Evolutionary conservation across 1,140 invertebrate species (phyloP).

Genomic region (Drosophila orosa): DNA sequence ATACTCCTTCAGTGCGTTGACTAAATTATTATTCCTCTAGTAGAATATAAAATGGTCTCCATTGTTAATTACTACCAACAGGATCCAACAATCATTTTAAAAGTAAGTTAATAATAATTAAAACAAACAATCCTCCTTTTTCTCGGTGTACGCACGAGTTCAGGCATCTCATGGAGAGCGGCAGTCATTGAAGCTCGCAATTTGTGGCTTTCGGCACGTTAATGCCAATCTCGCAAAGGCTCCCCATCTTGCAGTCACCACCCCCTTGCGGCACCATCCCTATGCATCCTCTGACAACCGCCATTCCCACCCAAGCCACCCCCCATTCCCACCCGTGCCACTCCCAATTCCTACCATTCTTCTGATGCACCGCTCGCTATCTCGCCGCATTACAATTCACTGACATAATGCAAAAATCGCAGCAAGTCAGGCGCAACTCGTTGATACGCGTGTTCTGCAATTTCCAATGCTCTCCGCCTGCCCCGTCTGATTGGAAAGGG

Average conservation of each 20-base stretch:
- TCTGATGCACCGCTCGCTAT: slow-evolving; percentile 21
- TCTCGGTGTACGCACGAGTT: not conserved
- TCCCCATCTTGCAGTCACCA: slow-evolving; percentile 4
- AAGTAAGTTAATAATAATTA: not conserved
- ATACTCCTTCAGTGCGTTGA: too few species aligned
- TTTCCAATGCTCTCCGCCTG: slow-evolving; percentile 10
- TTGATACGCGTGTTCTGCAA: slow-evolving; percentile 67
- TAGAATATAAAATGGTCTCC: too few species aligned
- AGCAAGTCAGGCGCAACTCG: slow-evolving; percentile 73
- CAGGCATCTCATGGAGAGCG: slow-evolving; percentile 14
- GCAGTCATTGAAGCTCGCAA: slow-evolving; percentile 55
- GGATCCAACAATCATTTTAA: too few species aligned
- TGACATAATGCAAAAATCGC: slow-evolving; percentile 69
- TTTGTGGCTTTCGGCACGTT: slow-evolving; percentile 66
- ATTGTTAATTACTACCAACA: not conserved
- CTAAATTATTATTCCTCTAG: too few species aligned
- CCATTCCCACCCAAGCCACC: not conserved
- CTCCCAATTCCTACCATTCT: slow-evolving; percentile 9
- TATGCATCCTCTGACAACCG: not conserved
- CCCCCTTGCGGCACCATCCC: not conserved
- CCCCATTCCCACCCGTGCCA: not conserved
- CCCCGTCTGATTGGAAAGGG: slow-evolving; percentile 32
- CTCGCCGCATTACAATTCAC: slow-evolving; percentile 58
- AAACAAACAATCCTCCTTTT: accelerated
- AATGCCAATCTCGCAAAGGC: slow-evolving; percentile 66